Percentiles rank a stretch among this genome's conserved stretches.
These are phyloP conservation scores for Thecophora atra DNA, from an alignment of 2,888 invertebrate genomes.

Conservation along the genomic window DNA sequence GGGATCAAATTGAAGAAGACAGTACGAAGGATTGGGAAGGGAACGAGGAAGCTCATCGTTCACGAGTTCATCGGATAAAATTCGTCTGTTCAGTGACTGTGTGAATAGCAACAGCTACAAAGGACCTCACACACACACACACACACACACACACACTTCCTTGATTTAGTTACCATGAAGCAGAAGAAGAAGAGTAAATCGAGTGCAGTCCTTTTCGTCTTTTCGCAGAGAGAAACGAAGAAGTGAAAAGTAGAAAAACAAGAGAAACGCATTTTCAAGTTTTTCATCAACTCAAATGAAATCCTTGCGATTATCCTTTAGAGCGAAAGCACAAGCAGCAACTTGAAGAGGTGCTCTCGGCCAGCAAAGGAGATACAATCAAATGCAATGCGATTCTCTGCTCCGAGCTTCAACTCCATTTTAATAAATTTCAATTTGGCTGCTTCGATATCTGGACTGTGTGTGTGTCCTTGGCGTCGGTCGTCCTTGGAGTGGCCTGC, in stretches of 20 bases:
- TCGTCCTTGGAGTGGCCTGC: background rate
- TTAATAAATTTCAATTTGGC: background rate
- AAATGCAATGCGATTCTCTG: background rate
- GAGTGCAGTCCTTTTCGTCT: background rate
- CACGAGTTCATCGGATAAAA: conserved; percentile 32
- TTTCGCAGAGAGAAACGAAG: background rate
- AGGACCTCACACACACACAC: background rate
- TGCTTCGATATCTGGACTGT: background rate
- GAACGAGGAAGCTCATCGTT: background rate
- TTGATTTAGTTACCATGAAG: background rate
- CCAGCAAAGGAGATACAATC: background rate
- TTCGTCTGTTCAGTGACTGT: conserved; percentile 30
- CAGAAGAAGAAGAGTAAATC: background rate
- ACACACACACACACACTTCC: background rate
- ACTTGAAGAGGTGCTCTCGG: too few species aligned
- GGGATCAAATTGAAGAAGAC: background rate
- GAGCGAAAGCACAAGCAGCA: background rate
- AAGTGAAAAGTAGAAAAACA: background rate
- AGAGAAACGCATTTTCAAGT: background rate
- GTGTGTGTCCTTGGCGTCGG: background rate
- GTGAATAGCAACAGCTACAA: conserved; percentile 20
- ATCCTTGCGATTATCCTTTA: conserved; percentile 26
- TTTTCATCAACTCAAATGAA: conserved; percentile 1
- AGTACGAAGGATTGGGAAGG: background rate
- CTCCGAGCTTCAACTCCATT: background rate